phyloP scores from a whole-genome alignment of 2,113 vertebrate genomes.

The Mastomys coucha region DNA sequence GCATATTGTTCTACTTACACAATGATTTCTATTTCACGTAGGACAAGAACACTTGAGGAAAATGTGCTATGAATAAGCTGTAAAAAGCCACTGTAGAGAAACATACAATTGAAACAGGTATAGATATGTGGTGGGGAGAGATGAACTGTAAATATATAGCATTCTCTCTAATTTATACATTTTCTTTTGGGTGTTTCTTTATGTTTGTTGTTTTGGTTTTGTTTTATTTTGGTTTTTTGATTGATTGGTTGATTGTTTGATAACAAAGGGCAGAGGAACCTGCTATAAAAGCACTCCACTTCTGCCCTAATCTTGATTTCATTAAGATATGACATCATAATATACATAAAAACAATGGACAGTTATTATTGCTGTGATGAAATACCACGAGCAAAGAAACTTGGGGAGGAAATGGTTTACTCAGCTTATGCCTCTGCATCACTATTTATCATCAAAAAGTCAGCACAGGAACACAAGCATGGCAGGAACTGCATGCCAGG shows the following conservation, averaged over 20 bases:
- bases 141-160: background rate
- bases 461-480: background rate
- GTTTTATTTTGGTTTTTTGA: background rate
- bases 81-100: background rate
- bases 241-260: background rate
- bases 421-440: background rate
- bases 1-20: slow-evolving; percentile 19
- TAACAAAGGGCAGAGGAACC: background rate
- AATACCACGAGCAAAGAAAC: background rate
- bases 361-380: background rate
- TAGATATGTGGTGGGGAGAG: background rate
- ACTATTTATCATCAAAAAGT: background rate
- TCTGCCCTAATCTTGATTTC: background rate
- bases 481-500: background rate
- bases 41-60: background rate
- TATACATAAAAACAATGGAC: background rate
- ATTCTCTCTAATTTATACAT: background rate
- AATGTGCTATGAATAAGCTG: background rate
- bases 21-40: slow-evolving; percentile 1
- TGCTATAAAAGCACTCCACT: background rate
- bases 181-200: background rate
- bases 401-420: background rate
- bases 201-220: background rate
- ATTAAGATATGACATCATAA: background rate
- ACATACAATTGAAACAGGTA: background rate